Percentiles rank a stretch among this genome's conserved stretches.
Evolutionary conservation across 2,113 vertebrate species (phyloP).

Genomic region (Stegostoma tigrinum): DNA sequence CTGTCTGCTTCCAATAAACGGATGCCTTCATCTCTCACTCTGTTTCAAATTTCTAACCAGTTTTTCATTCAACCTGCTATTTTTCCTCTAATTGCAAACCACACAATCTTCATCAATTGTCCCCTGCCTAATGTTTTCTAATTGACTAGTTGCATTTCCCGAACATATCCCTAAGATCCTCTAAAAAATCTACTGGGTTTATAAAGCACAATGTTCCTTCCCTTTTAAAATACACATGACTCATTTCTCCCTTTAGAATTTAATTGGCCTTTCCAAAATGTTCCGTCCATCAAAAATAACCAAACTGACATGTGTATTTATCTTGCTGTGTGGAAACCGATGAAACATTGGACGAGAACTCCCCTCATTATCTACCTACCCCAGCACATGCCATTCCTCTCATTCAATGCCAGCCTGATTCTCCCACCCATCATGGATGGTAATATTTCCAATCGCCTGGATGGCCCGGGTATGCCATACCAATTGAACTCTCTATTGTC

Average conservation of each 20-base stretch:
- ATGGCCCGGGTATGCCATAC: too few relatives aligned
- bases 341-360: not conserved
- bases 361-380: too few relatives aligned
- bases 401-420: too few relatives aligned
- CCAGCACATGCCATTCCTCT: too few relatives aligned
- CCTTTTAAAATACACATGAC: not conserved
- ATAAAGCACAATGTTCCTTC: not conserved
- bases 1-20: not conserved
- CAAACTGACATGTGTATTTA: not conserved
- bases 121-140: not conserved
- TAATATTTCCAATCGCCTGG: too few relatives aligned
- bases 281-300: not conserved
- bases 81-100: not conserved
- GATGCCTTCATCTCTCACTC: not conserved
- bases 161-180: not conserved
- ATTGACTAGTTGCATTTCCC: not conserved
- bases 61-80: not conserved
- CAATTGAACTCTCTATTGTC: not conserved
- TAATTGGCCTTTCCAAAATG: not conserved
- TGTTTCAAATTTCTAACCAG: not conserved
- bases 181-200: not conserved
- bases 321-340: not conserved
- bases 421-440: too few relatives aligned
- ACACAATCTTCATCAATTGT: not conserved
- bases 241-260: not conserved